Conservation (phyloP, 2,113 vertebrate species). For the Accipiter cooperii region DNA sequence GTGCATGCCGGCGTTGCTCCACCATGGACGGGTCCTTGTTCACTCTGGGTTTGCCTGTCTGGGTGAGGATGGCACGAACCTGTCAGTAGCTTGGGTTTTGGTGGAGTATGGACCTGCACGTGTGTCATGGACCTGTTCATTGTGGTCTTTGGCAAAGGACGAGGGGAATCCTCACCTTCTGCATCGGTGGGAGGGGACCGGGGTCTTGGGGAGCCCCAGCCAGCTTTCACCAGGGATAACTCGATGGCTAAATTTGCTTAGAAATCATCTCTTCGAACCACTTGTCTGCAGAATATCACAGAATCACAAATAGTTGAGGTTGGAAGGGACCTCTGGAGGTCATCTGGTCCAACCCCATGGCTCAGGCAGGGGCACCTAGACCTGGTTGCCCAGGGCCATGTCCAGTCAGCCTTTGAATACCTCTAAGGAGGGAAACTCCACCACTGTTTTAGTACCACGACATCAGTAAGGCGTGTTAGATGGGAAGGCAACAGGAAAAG, state of each 20-base stretch:
- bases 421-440: not conserved
- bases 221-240: not conserved
- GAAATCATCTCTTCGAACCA: not conserved
- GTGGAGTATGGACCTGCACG: fast-evolving
- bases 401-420: not conserved
- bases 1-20: fast-evolving
- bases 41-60: not conserved
- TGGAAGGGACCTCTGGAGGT: not conserved
- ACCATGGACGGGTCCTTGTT: fast-evolving
- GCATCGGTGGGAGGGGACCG: fast-evolving
- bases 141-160: not conserved
- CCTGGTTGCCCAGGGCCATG: fast-evolving
- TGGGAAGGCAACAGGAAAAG: not conserved
- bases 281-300: not conserved
- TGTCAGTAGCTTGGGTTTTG: not conserved
- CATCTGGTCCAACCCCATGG: not conserved
- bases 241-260: fast-evolving
- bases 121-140: fast-evolving
- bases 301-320: not conserved
- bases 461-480: not conserved
- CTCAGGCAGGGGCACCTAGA: too few relatives aligned
- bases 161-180: not conserved
- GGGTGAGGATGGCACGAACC: not conserved
- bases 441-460: not conserved
- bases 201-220: not conserved